phyloP scores from a whole-genome alignment of 2,113 vertebrate genomes.

The Petrocephalus microphthalmus region DNA sequence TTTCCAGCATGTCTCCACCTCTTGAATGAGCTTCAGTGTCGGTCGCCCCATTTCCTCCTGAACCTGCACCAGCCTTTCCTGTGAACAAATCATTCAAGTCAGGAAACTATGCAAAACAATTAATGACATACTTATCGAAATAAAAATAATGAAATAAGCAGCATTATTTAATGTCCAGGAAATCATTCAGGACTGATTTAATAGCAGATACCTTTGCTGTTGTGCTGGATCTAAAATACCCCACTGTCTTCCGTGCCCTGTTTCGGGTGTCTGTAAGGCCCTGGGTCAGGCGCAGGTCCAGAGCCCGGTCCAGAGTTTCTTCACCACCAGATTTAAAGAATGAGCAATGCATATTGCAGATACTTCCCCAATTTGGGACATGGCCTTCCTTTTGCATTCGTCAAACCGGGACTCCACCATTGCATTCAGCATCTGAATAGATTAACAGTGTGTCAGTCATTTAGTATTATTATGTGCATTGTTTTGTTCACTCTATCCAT shows the following conservation, averaged over 20 bases:
- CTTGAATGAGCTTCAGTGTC: background rate
- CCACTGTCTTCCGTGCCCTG: background rate
- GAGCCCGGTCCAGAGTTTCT: background rate
- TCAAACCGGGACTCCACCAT: no score
- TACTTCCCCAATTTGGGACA: background rate
- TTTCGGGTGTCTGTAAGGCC: background rate
- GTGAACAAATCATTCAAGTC: background rate
- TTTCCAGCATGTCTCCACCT: background rate
- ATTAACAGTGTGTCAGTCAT: no score
- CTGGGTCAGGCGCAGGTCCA: no score
- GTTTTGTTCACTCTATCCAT: no score
- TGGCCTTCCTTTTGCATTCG: no score
- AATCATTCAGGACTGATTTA: background rate
- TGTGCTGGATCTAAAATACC: background rate
- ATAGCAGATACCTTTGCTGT: background rate
- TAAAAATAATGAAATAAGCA: background rate
- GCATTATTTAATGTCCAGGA: background rate
- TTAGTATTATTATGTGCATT: no score
- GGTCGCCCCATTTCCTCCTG: background rate
- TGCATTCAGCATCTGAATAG: no score
- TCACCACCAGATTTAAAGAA: slow-evolving; percentile 4
- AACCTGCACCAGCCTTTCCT: background rate
- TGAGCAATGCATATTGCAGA: background rate
- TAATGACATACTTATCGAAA: background rate
- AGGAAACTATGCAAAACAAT: background rate